Base-by-base conservation (phyloP, 30 jellyfish, hydroid and myxozoan genomes). In the Mastigias papua region DNA sequence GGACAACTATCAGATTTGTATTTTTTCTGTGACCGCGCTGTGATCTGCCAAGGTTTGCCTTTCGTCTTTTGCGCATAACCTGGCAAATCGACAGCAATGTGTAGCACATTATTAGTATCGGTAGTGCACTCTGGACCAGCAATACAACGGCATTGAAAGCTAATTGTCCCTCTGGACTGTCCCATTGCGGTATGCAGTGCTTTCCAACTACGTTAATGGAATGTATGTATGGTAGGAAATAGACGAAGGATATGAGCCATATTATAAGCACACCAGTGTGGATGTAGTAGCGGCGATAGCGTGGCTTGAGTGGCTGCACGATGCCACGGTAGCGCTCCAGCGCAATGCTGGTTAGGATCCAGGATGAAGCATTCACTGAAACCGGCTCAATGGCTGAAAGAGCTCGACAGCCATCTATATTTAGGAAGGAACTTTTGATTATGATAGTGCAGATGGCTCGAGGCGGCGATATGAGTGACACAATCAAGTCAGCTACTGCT, bases 341-440 rank as follows among this genome's bases (percentile, higher is more conserved):
- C 22, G 97, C 97, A 21, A 89, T 89, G 86, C 93, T 89, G 19
- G 92, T 66, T 16, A 89, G 67, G 30, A 89, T 69, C 97, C 97
- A 89, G 1, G 97, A 66, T 21, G 97, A 89, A 6, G 79, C 97
- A 62, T 89, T 89, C 29, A 89, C 97, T 0, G 91, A 50, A 16
- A 89, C 46, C 31, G 97, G 97, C 51, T 75, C 97, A 7, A 89
- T 48, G 20, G 89, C 86, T 9, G 93, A 74, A 28, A 89, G 58
- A 29, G 64, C 33, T 50, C 70, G 69, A 74, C 97, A 89, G 69
- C 83, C 70, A 10, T 76, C 61, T 23, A 1, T 42, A 25, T 60
- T 27, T 84, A 86, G 46, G 49, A 27, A 35, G 34, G 20, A 63
- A 23, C 86, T 71, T 22, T 61, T 67, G 17, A 68, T 60, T 23